phyloP scores from a whole-genome alignment of 2,797 vertebrate species.

The Enoplosus armatus region DNA sequence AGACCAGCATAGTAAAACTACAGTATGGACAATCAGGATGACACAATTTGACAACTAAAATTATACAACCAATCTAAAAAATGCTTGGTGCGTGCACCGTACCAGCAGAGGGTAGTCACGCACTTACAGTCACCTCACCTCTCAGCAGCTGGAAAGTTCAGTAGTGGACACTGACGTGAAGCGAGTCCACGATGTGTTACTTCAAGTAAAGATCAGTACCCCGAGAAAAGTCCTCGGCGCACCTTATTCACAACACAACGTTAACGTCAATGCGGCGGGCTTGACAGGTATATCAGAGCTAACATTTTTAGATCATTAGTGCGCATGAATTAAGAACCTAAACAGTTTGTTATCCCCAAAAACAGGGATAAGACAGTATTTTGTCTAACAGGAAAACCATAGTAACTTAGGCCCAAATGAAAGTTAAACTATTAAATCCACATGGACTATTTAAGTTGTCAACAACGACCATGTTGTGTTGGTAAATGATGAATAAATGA shows the following conservation, averaged over 20 bases:
- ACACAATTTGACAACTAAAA: neutral
- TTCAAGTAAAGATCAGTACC: no score
- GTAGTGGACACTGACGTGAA: neutral
- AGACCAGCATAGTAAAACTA: no score
- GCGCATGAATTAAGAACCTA: neutral
- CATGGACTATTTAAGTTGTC: neutral
- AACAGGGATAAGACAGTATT: neutral
- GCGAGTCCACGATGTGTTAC: neutral
- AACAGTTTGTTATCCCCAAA: neutral
- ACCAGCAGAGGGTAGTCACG: conserved; percentile 66
- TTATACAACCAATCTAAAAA: neutral
- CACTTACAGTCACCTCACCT: neutral
- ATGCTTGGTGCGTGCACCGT: neutral
- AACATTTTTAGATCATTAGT: neutral
- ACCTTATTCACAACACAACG: neutral
- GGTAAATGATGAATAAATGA: neutral
- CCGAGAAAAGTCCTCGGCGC: no score
- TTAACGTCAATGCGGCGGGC: neutral
- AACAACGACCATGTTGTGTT: neutral
- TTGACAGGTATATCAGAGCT: neutral
- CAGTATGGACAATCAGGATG: no score
- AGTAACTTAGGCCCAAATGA: no score
- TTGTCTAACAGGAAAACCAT: neutral
- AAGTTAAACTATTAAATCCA: neutral
- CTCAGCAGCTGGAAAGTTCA: neutral